Evolutionary conservation across 2,113 vertebrate genomes (phyloP).

Genomic region (Elaphurus davidianus): DNA sequence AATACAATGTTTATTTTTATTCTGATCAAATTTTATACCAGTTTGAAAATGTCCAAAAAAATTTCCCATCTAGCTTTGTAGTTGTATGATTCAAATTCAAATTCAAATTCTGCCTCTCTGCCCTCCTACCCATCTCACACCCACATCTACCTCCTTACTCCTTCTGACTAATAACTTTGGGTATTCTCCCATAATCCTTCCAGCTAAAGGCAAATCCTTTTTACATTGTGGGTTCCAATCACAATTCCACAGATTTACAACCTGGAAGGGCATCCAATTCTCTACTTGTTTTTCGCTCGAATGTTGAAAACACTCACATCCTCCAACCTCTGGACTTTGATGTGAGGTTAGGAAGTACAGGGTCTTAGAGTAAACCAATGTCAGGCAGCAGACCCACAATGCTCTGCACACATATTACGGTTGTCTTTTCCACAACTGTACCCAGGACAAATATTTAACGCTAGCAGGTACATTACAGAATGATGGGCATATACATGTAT

Average conservation of each 20-base stretch:
- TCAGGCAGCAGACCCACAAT: neutral
- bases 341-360: neutral
- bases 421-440: neutral
- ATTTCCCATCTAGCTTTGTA: neutral
- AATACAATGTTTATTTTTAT: neutral
- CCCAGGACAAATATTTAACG: neutral
- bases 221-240: neutral
- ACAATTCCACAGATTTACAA: neutral
- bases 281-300: neutral
- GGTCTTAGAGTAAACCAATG: neutral
- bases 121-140: neutral
- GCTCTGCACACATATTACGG: neutral
- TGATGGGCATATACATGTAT: neutral
- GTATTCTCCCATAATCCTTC: neutral
- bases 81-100: neutral
- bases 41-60: neutral
- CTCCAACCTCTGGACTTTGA: neutral
- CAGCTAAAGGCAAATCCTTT: neutral
- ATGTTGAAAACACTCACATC: neutral
- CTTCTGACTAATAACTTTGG: neutral
- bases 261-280: neutral
- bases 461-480: neutral
- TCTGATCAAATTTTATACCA: neutral
- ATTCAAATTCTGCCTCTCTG: neutral
- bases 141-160: neutral